Evolutionary conservation across 2,797 vertebrate species (phyloP), one percentile per base, ranked within the genome.

Genomic region (Toxotes lorentzi): DNA sequence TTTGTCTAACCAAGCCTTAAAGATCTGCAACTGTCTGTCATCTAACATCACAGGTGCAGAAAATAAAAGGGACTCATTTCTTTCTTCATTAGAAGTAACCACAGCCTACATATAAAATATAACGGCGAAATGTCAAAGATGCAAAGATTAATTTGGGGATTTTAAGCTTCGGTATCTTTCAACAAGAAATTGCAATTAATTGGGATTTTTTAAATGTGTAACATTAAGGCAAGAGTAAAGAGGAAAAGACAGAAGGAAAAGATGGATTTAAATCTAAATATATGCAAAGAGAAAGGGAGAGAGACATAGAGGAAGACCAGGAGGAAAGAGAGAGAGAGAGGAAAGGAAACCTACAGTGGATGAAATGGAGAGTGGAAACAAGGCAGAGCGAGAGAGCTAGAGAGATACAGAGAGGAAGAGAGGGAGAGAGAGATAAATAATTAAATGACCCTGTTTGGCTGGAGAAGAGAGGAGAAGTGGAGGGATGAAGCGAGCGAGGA

Each of bases 341-440:
- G 17, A 67, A 51, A 21, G 35, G 21, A 23, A 21, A 50, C 7
- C 9, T 4, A 41, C 24, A 50, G 79, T 71, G 73, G 63, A 68
- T 9, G 4, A 70, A 68, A 75, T 53, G 54, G 61, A 73, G 59
- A 71, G 78, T 62, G 45, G 13, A 68, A 73, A 63, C 1, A 34
- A 73, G 78, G 32, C 67, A 77, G 70, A 23, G 73, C 2, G 69
- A 84, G 66, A 48, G 23, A 79, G 66, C 47, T 50, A 73, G 24
- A 27, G 14, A 21, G 38, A 23, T 61, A 69, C 53, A 73, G 56
- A 79, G 50, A 51, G 43, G 47, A 27, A 43, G 61, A 75, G 76
- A 43, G 61, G 73, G 76, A 56, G 77, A 78, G 40, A 40, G 72
- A 69, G 81, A 91, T 93, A 78, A 90, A 94, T 94, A 89, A 93